Evolutionary conservation across 2,888 invertebrate genomes (phyloP), one percentile per base, ranked within the genome.

Genomic region (Drosophila limbata): DNA sequence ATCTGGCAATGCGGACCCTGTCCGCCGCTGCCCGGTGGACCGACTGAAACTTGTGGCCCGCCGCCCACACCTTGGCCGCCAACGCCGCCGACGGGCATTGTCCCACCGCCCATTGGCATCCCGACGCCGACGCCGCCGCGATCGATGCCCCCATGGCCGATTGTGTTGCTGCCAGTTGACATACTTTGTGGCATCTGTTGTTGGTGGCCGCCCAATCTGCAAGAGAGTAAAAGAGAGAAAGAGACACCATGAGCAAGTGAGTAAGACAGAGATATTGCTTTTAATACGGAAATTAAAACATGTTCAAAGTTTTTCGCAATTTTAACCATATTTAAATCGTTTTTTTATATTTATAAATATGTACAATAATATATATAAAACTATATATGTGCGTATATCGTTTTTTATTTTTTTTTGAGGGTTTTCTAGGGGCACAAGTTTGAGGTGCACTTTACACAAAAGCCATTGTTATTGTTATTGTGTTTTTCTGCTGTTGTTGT

Each of bases 1-100:
- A 95, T 94, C 93, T 95, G 95, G 93, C 95, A 95, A 92, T 95
- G 95, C 70, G 93, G 93, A 70, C 94, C 95, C 84, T 94, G 94
- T 13, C 87, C 85, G 37, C 84, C 84, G 21, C 69, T 71, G 62
- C 77, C 81, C 4, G 69, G 73, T 60, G 69, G 79, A 4, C 77
- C 77, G 3, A 77, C 73, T 8, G 68, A 60, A 5, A 74, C 73
- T 62, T 74, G 74, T 6, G 74, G 74, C 51, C 84, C 88, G 52
- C 84, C 88, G 40, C 82, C 90, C 37, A 79, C 89, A 15, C 55
- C 55, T 42, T 77, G 84, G 37, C 82, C 90, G n/a, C 83, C 82
- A 33, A 75, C 81, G 15, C 77, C 89, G 40, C 90, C 90, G 42
- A 79, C 90, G n/a, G 85, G 85, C 85, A 85, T 85, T 0, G 85